Percentiles rank a stretch among this genome's conserved stretches.
Conservation (phyloP, 2,888 invertebrate genomes). For the Cremastinae sp. region DNA sequence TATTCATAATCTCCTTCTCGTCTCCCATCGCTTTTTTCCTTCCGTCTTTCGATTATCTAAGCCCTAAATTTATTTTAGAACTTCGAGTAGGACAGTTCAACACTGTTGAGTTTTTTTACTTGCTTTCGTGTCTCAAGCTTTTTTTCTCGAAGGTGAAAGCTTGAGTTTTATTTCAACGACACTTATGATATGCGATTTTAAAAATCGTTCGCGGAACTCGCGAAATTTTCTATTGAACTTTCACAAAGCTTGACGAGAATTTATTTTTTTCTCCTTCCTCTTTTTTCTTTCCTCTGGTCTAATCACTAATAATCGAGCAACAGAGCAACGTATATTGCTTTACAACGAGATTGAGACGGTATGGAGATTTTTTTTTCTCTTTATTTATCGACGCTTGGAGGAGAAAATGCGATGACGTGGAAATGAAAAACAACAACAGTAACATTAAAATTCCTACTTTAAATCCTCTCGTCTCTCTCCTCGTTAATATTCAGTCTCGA, state of each 20-base stretch:
- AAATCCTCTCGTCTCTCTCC: too few relatives aligned
- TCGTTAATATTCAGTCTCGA: too few relatives aligned
- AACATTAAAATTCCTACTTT: too few relatives aligned
- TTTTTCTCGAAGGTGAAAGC: slow-evolving; percentile 3
- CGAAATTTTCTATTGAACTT: slow-evolving; percentile 13
- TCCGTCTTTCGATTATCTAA: slow-evolving; percentile 39
- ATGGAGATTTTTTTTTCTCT: slow-evolving; percentile 14
- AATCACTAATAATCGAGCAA: slow-evolving; percentile 25
- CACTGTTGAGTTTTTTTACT: slow-evolving; percentile 21
- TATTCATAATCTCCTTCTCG: neutral
- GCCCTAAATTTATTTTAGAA: slow-evolving; percentile 60
- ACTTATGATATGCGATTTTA: slow-evolving; percentile 28
- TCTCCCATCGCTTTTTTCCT: slow-evolving; percentile 41
- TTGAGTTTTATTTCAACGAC: slow-evolving; percentile 46
- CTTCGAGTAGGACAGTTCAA: slow-evolving; percentile 61
- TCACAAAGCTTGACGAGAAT: neutral
- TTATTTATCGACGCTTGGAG: slow-evolving; percentile 21
- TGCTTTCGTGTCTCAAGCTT: slow-evolving; percentile 3
- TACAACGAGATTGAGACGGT: slow-evolving; percentile 33
- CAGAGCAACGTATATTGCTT: slow-evolving; percentile 42
- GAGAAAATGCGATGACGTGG: neutral
- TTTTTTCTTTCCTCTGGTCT: slow-evolving; percentile 5
- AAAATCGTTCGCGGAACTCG: slow-evolving; percentile 25
- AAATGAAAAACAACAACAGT: neutral
- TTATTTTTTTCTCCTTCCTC: slow-evolving; percentile 4